Evolutionary conservation across 2,797 vertebrate species (phyloP), one percentile per base, ranked within the genome.

Genomic region (Anas georgica): DNA sequence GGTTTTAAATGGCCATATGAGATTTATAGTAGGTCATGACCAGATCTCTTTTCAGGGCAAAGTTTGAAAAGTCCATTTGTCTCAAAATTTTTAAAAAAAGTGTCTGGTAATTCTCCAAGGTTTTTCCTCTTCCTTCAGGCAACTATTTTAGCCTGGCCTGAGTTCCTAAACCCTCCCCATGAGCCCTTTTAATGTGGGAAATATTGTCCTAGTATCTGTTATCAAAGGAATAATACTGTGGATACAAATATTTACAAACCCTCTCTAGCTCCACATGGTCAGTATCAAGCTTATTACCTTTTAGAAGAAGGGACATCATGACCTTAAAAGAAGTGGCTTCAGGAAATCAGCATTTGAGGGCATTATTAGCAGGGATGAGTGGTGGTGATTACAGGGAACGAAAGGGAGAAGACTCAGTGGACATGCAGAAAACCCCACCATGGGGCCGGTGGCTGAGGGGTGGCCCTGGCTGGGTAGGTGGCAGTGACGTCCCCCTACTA

Each of bases 1-100:
- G 95, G 83, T 74, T 95, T 95, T 95, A 95, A 97, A 95, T 88
- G 94, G 88, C 93, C 88, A 75, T 69, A 94, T 43, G 88, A 95
- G 93, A 96, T 96, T 97, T 96, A 97, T 95, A 93, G 94, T 93
- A 96, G 94, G 96, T 96, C 94, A 92, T 63, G 95, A 94, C 94
- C 95, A 95, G 93, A 95, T 93, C 89, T 94, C 95, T 94, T 95
- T 96, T 96, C 86, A 96, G 95, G 92, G 88, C 93, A 94, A 96
- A 95, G 95, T 96, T 95, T 96, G 96, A 96, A 97, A 96, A 96
- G 94, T 93, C 94, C 56, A 93, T 96, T 94, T 95, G 84, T 95
- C 93, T 96, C 76, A 67, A 91, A 94, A 86, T 91, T 91, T 77
- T 7, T 43, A 94, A 95, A 52, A 74, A 95, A 90, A 82, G 84